Conservation (phyloP, 2,797 vertebrate species). For the Austrolebias charrua region DNA sequence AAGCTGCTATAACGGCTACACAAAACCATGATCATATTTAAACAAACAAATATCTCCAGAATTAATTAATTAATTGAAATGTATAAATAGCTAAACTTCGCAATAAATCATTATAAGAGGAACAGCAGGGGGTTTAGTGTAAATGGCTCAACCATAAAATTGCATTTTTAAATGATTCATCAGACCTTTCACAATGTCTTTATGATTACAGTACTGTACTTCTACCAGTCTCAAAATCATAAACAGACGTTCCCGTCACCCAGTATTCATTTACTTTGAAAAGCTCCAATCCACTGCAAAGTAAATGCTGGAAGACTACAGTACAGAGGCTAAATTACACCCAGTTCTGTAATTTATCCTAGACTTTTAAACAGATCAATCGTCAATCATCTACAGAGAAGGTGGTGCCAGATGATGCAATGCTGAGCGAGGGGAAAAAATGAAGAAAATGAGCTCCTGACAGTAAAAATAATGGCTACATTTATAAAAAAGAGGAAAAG, state of each 20-base stretch:
- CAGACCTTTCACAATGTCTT: background rate
- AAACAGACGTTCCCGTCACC: constrained; percentile 12
- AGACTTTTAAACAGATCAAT: constrained; percentile 54
- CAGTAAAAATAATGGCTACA: constrained; percentile 51
- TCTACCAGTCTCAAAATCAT: constrained; percentile 17
- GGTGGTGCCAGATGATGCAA: constrained; percentile 35
- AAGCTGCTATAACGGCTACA: background rate
- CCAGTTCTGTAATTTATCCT: constrained; percentile 42
- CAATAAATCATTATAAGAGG: constrained; percentile 4
- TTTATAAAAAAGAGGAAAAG: constrained; percentile 45
- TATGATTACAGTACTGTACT: constrained; percentile 7
- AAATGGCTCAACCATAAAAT: constrained; percentile 5
- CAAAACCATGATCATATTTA: constrained; percentile 1
- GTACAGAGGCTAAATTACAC: constrained; percentile 19
- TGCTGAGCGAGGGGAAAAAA: constrained; percentile 13
- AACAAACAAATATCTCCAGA: background rate
- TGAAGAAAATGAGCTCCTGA: background rate
- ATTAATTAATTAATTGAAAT: constrained; percentile 2
- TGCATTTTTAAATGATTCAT: constrained; percentile 14
- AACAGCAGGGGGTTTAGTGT: constrained; percentile 1
- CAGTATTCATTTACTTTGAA: constrained; percentile 41
- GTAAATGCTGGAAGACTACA: constrained; percentile 26
- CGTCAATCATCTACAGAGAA: constrained; percentile 43
- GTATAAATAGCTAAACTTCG: background rate
- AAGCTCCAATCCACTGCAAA: constrained; percentile 31